Evolutionary conservation across 2,113 vertebrate genomes (phyloP).

Genomic region (Pomatorhinus ruficollis): DNA sequence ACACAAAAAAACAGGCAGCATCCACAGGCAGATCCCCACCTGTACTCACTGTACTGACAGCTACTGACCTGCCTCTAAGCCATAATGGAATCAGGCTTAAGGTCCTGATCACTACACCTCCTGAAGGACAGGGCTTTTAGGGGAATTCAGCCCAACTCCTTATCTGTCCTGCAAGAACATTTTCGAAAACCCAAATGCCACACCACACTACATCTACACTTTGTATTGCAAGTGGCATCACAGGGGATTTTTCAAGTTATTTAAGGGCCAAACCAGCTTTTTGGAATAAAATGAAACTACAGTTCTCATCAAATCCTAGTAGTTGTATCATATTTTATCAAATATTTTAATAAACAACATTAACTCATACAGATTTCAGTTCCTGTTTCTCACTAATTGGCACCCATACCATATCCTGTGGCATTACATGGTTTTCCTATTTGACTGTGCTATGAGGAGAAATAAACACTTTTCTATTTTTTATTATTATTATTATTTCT

Average conservation of each 20-base stretch:
- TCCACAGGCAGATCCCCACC: background rate
- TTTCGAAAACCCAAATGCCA: background rate
- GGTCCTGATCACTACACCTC: background rate
- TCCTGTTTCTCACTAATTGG: slow-evolving; percentile 22
- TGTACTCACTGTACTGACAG: background rate
- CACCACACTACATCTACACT: background rate
- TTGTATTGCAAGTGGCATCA: background rate
- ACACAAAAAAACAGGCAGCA: background rate
- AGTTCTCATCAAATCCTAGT: background rate
- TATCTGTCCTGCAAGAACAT: background rate
- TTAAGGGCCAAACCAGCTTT: background rate
- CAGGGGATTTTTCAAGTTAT: background rate
- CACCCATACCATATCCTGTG: slow-evolving; percentile 8
- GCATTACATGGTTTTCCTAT: background rate
- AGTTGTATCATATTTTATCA: background rate
- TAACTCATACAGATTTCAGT: slow-evolving; percentile 15
- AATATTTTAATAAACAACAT: slow-evolving; percentile 23
- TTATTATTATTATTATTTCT: background rate
- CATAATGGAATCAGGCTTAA: background rate
- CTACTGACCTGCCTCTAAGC: background rate
- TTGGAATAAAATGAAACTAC: background rate
- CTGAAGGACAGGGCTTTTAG: slow-evolving; percentile 6
- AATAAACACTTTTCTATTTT: background rate
- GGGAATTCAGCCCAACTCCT: slow-evolving; percentile 27
- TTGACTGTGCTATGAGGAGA: background rate